Conservation (phyloP, 2,113 vertebrate species). For the Ictalurus furcatus region DNA sequence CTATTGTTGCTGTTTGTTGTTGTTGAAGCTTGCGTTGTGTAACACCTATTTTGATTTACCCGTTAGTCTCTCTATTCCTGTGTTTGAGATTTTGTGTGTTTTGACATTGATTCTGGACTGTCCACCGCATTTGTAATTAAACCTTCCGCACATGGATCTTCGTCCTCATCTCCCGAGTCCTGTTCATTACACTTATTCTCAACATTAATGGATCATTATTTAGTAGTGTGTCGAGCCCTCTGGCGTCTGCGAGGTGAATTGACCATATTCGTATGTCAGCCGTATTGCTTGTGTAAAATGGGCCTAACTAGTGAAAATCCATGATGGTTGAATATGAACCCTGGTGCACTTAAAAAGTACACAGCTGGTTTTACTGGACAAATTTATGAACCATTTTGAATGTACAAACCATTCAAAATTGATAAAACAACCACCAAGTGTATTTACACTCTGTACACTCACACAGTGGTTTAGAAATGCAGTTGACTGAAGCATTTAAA, state of each 20-base stretch:
- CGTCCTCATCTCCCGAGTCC: neutral
- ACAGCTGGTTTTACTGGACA: neutral
- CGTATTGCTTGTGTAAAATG: neutral
- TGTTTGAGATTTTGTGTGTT: neutral
- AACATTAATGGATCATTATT: neutral
- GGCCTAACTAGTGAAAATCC: neutral
- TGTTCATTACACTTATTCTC: neutral
- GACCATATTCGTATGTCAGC: neutral
- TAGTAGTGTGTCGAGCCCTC: neutral
- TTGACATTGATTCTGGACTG: neutral
- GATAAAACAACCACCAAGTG: neutral
- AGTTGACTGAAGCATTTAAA: neutral
- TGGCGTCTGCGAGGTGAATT: neutral
- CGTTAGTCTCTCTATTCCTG: neutral
- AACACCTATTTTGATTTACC: neutral
- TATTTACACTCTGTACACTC: neutral
- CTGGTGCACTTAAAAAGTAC: neutral
- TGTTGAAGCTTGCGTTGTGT: neutral
- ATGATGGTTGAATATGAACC: neutral
- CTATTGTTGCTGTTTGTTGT: neutral
- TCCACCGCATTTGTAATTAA: neutral
- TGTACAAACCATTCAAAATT: neutral
- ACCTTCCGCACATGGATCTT: neutral
- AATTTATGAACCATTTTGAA: no score
- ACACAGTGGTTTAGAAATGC: neutral